Conservation (phyloP, 2,888 invertebrate genomes). For the Chloroclystis v-ata region DNA sequence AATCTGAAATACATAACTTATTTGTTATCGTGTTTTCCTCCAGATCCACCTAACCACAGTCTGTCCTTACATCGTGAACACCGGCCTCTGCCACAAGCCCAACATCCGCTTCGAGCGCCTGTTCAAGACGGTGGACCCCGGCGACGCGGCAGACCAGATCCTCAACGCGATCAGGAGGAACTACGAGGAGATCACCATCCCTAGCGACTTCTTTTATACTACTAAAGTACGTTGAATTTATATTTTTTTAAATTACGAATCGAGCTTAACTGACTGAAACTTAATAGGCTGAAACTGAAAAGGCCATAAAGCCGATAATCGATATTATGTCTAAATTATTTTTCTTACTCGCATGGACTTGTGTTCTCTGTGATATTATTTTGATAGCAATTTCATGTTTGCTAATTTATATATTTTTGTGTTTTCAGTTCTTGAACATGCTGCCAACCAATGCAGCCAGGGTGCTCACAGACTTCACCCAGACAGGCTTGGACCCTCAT, state of each 20-base stretch:
- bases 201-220: constrained; percentile 71
- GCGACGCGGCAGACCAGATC: constrained; percentile 81
- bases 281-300: no score
- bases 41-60: constrained; percentile 88
- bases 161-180: constrained; percentile 82
- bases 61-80: constrained; percentile 92
- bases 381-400: no score
- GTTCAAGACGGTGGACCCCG: constrained; percentile 79
- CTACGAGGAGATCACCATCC: constrained; percentile 79
- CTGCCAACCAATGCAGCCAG: constrained; percentile 69
- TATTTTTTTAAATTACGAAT: no score
- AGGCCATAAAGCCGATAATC: no score
- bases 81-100: constrained; percentile 87
- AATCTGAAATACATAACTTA: no score
- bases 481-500: constrained; percentile 79
- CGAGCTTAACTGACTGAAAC: no score
- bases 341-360: no score
- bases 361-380: no score
- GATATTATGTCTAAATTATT: no score
- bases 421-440: constrained; percentile 60
- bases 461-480: constrained; percentile 77
- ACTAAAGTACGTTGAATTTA: constrained; percentile 65
- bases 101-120: constrained; percentile 80
- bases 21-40: no score
- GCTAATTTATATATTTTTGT: background rate